These are phyloP conservation scores for Sesamia nonagrioides DNA, from an alignment of 1,140 invertebrate species.

Conservation along the genomic window DNA sequence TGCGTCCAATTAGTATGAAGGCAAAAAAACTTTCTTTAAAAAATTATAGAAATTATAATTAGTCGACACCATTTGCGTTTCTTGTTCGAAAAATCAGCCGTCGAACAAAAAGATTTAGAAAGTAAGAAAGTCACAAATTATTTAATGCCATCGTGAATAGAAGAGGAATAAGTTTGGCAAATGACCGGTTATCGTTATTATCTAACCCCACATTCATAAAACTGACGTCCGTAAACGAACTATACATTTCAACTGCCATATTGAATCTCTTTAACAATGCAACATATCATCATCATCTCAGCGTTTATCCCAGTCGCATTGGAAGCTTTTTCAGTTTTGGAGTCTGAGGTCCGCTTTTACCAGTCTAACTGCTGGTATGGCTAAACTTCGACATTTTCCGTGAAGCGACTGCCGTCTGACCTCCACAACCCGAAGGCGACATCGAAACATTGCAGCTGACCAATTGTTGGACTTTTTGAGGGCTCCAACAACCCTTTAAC, in stretches of 20 bases:
- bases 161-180: neutral
- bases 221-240: neutral
- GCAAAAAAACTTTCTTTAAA: constrained; percentile 17
- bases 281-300: too few relatives aligned
- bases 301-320: too few relatives aligned
- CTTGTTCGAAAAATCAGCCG: constrained; percentile 14
- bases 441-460: too few relatives aligned
- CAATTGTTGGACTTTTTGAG: too few relatives aligned
- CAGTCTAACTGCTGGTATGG: too few relatives aligned
- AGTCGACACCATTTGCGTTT: constrained; percentile 6
- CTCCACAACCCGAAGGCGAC: too few relatives aligned
- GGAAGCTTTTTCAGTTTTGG: too few relatives aligned
- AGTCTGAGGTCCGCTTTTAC: too few relatives aligned
- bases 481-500: too few relatives aligned
- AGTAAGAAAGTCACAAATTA: constrained; percentile 32
- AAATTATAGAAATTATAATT: constrained; percentile 17
- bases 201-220: neutral
- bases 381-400: too few relatives aligned
- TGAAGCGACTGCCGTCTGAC: too few relatives aligned
- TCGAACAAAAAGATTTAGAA: constrained; percentile 30
- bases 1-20: neutral
- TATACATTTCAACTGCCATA: neutral
- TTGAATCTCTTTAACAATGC: neutral
- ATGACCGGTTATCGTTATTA: neutral
- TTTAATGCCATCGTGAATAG: neutral